Conservation (phyloP, 2,797 vertebrate genomes). For the Rallus crepitans region DNA sequence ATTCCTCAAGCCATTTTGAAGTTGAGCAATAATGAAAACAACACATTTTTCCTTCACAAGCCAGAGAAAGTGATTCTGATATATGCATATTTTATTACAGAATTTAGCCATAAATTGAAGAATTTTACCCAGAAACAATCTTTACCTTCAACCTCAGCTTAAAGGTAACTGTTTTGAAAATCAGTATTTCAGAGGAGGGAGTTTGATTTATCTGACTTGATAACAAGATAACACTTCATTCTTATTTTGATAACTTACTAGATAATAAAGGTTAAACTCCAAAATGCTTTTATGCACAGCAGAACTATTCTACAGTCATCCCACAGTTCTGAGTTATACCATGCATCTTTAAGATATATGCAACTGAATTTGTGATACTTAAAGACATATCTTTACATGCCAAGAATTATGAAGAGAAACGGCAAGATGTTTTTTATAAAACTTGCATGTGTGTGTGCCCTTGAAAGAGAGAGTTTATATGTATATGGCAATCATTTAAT, state of each 20-base stretch:
- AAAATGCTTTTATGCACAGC: background rate
- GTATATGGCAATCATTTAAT: background rate
- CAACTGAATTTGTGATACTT: background rate
- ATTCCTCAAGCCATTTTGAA: slow-evolving; percentile 63
- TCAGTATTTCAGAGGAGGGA: background rate
- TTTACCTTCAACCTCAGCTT: slow-evolving; percentile 6
- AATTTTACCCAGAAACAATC: background rate
- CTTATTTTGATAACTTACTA: slow-evolving; percentile 12
- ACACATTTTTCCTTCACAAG: background rate
- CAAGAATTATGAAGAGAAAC: background rate
- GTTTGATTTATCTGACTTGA: slow-evolving; percentile 48
- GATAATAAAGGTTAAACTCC: slow-evolving; percentile 31
- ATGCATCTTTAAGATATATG: background rate
- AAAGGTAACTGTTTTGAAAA: slow-evolving; percentile 29
- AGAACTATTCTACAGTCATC: background rate
- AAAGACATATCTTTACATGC: background rate
- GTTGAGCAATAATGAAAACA: slow-evolving; percentile 58
- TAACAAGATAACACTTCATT: background rate
- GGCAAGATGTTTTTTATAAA: slow-evolving; percentile 13
- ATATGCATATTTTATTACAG: background rate
- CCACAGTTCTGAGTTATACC: background rate
- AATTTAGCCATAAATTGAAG: slow-evolving; percentile 22
- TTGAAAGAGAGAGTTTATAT: background rate
- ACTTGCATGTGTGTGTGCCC: background rate
- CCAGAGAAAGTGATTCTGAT: slow-evolving; percentile 36